phyloP scores from a whole-genome alignment of 2,113 vertebrate species.

The Ammodytes marinus region DNA sequence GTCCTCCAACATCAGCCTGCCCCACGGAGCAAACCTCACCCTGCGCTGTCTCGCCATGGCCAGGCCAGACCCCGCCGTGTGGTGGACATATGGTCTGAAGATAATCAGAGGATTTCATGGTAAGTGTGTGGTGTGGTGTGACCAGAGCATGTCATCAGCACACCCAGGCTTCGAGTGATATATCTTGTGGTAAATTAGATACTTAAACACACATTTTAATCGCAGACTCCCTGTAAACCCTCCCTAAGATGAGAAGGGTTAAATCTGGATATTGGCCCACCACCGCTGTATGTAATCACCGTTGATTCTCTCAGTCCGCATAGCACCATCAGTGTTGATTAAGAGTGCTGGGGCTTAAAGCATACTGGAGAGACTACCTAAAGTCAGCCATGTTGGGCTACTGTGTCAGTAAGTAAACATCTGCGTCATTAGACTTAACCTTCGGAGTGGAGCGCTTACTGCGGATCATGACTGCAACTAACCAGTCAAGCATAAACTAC shows the following conservation, averaged over 20 bases:
- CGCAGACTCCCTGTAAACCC: conserved; percentile 26
- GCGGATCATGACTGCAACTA: conserved; percentile 10
- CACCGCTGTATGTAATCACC: conserved; percentile 21
- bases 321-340: conserved; percentile 59
- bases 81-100: conserved; percentile 92
- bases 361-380: conserved; percentile 30
- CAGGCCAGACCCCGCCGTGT: conserved; percentile 87
- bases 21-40: conserved; percentile 85
- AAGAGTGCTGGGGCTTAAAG: conserved; percentile 57
- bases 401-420: conserved; percentile 44
- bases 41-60: conserved; percentile 88
- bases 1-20: conserved; percentile 84
- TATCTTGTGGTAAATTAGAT: conserved; percentile 62
- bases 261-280: conserved; percentile 52
- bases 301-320: conserved; percentile 36
- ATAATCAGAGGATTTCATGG: conserved; percentile 92
- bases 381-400: conserved; percentile 29
- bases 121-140: conserved; percentile 78
- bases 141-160: conserved; percentile 16
- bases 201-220: conserved; percentile 63
- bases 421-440: conserved; percentile 40
- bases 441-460: conserved; percentile 10
- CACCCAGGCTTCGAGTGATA: conserved; percentile 30
- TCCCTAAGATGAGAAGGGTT: conserved; percentile 33
- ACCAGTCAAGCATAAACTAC: conserved; percentile 16